Conservation (phyloP, 2,888 invertebrate species). For the Agrochola litura region DNA sequence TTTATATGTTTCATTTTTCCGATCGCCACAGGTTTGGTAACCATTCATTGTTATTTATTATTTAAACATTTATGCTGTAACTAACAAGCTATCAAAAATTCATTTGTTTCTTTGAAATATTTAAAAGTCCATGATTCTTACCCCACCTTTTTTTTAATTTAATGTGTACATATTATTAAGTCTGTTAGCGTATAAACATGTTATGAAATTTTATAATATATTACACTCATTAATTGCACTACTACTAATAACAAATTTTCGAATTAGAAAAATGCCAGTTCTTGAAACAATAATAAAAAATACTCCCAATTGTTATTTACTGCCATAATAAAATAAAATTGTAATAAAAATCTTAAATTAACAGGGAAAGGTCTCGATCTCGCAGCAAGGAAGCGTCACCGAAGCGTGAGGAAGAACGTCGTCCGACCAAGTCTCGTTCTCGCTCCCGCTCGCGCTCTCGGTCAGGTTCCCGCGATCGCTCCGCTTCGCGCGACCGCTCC, state of each 20-base stretch:
- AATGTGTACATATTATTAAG: too few relatives aligned
- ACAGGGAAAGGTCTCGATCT: slow-evolving; percentile 93
- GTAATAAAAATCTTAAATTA: slow-evolving; percentile 37
- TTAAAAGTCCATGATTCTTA: neutral
- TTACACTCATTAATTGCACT: slow-evolving; percentile 14
- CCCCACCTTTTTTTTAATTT: too few relatives aligned
- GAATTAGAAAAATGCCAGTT: neutral
- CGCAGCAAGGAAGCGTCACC: slow-evolving; percentile 91
- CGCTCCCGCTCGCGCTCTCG: slow-evolving; percentile 78
- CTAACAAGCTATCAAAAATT: slow-evolving; percentile 16
- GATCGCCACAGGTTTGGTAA: slow-evolving; percentile 30
- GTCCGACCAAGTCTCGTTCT: slow-evolving; percentile 83
- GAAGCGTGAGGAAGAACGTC: slow-evolving; percentile 84
- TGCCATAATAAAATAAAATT: neutral
- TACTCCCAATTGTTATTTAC: neutral
- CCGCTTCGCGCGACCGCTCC: slow-evolving; percentile 77
- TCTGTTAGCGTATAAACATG: too few relatives aligned
- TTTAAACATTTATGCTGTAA: slow-evolving; percentile 37
- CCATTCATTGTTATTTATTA: slow-evolving; percentile 35
- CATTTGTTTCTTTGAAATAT: slow-evolving; percentile 2
- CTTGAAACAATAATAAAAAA: neutral
- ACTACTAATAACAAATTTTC: neutral
- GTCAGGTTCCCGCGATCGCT: slow-evolving; percentile 78
- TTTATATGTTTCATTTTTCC: slow-evolving; percentile 24
- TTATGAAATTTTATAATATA: too few relatives aligned